Percentiles rank a stretch among this genome's conserved stretches.
phyloP scores from a whole-genome alignment of 2,888 invertebrate species.

The Trimorus sp. region DNA sequence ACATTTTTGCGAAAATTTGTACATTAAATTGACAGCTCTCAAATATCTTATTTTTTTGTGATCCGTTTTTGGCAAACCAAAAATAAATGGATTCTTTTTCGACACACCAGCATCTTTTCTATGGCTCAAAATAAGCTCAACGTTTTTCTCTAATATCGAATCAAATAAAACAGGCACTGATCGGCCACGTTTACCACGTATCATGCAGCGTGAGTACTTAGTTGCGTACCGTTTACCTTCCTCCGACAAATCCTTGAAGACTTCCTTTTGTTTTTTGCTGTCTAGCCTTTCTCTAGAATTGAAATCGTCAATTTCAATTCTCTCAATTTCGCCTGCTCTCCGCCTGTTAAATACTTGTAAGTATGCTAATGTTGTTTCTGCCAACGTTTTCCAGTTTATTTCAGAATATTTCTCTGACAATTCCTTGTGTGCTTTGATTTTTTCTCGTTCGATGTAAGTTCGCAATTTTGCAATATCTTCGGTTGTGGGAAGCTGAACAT shows the following conservation, averaged over 20 bases:
- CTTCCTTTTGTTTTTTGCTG: neutral
- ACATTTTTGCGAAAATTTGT: neutral
- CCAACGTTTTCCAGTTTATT: too few relatives aligned
- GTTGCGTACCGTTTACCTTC: slow-evolving; percentile 9
- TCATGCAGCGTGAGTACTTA: slow-evolving; percentile 20
- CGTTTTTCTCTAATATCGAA: neutral
- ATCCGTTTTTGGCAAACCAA: neutral
- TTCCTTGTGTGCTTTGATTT: too few relatives aligned
- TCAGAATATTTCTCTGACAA: too few relatives aligned
- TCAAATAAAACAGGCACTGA: slow-evolving; percentile 36
- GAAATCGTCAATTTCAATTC: too few relatives aligned
- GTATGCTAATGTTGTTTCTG: too few relatives aligned
- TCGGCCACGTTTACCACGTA: slow-evolving; percentile 31
- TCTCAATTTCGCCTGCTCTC: too few relatives aligned
- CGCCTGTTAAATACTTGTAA: too few relatives aligned
- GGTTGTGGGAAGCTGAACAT: neutral
- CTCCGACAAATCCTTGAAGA: neutral
- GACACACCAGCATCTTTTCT: neutral
- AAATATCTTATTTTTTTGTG: neutral
- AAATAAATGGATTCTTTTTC: neutral
- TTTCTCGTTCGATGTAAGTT: neutral
- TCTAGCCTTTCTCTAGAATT: too few relatives aligned
- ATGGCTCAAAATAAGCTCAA: neutral
- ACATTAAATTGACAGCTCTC: slow-evolving; percentile 22
- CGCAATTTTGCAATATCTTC: neutral